These are phyloP conservation scores for Poecilia latipinna DNA, from an alignment of 2,113 vertebrate species.

Conservation along the genomic window DNA sequence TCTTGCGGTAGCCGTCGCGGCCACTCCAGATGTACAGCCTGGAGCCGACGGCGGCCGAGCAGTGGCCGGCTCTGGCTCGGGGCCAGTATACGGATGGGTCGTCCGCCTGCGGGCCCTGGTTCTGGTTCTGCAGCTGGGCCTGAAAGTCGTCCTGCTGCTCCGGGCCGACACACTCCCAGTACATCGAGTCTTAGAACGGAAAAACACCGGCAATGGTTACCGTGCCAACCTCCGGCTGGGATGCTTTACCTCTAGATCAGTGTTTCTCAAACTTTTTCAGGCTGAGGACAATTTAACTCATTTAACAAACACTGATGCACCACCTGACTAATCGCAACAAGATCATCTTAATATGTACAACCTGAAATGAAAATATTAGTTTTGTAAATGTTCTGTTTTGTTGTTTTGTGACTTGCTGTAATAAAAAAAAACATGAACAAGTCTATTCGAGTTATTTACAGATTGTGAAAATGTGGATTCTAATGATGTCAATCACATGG, in stretches of 20 bases:
- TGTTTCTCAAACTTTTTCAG: too few relatives aligned
- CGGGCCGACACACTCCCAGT: conserved; percentile 85
- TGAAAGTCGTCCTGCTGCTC: conserved; percentile 82
- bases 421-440: too few relatives aligned
- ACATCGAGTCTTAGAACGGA: conserved; percentile 84
- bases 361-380: too few relatives aligned
- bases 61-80: conserved; percentile 92
- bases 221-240: not conserved
- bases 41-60: conserved; percentile 87
- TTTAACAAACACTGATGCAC: too few relatives aligned
- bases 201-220: not conserved
- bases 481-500: too few relatives aligned
- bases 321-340: too few relatives aligned
- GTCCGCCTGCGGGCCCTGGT: conserved; percentile 83
- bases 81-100: conserved; percentile 85
- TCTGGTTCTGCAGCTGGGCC: conserved; percentile 69
- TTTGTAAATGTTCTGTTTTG: too few relatives aligned
- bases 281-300: too few relatives aligned
- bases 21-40: conserved; percentile 98
- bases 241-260: not conserved
- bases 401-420: too few relatives aligned
- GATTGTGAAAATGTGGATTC: too few relatives aligned
- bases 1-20: conserved; percentile 93
- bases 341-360: too few relatives aligned
- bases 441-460: too few relatives aligned